These are phyloP conservation scores for Nipponia nippon DNA, from an alignment of 2,113 vertebrate genomes.

Conservation along the genomic window DNA sequence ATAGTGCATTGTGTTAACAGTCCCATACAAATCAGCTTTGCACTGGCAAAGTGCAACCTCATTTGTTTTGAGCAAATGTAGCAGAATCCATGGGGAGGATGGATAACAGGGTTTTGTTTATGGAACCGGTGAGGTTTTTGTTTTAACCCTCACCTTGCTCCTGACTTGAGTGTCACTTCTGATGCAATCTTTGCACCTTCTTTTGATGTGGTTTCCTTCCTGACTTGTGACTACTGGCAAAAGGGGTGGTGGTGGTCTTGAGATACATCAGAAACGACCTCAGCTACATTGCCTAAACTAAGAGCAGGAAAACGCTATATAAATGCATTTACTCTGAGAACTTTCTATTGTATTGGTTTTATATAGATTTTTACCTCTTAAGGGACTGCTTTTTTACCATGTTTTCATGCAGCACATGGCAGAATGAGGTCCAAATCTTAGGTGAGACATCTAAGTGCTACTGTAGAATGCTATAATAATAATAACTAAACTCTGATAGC, in stretches of 20 bases:
- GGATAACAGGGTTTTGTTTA: background rate
- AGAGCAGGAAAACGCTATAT: background rate
- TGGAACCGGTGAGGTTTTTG: background rate
- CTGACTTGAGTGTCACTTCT: background rate
- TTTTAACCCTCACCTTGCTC: background rate
- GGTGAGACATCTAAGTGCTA: background rate
- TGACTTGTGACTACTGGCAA: background rate
- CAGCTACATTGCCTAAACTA: background rate
- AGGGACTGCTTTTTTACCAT: background rate
- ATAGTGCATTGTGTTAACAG: background rate
- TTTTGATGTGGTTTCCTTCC: background rate
- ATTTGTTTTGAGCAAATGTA: background rate
- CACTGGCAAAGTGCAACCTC: rapidly evolving
- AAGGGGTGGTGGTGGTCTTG: background rate
- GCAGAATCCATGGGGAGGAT: background rate
- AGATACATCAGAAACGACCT: background rate
- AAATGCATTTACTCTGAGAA: background rate
- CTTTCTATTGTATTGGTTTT: background rate
- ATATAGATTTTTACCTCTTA: background rate
- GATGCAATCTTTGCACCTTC: background rate
- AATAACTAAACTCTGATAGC: background rate
- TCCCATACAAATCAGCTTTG: background rate
- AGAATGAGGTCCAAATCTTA: background rate
- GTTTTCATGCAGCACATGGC: background rate
- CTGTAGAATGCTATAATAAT: background rate